phyloP scores from a whole-genome alignment of 2,888 invertebrate species.

The Drosophila emarginata region DNA sequence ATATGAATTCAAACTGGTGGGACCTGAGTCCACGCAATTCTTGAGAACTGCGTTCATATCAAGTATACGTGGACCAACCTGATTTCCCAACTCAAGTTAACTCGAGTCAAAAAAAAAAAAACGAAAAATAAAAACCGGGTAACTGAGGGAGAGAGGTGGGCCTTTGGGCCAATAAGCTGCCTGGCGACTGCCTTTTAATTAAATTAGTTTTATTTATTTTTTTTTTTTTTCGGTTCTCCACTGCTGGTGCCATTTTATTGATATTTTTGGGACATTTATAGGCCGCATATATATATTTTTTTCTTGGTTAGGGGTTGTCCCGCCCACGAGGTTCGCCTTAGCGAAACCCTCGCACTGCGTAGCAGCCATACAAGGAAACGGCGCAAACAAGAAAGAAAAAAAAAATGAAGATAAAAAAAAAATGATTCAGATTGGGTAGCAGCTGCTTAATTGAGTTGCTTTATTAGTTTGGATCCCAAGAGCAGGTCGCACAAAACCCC shows the following conservation, averaged over 20 bases:
- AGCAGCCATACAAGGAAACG: conserved; percentile 21
- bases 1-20: neutral
- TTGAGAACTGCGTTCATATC: neutral
- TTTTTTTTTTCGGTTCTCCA: conserved; percentile 1
- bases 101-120: neutral
- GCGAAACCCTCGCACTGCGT: conserved; percentile 25
- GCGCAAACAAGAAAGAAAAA: neutral
- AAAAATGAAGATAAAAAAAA: conserved; percentile 17
- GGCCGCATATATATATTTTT: conserved; percentile 3
- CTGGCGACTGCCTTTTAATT: conserved; percentile 55
- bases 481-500: neutral
- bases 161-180: conserved; percentile 9
- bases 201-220: conserved; percentile 60
- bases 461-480: conserved; percentile 55
- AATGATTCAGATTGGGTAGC: conserved; percentile 34
- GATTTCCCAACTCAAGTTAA: conserved; percentile 18
- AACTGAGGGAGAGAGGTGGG: neutral
- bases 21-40: neutral
- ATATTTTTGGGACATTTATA: conserved; percentile 23
- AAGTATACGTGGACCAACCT: neutral
- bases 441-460: conserved; percentile 67
- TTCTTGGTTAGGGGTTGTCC: conserved; percentile 4
- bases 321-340: conserved; percentile 15
- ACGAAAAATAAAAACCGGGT: neutral
- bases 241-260: conserved; percentile 29